phyloP scores from a whole-genome alignment of 2,888 invertebrate genomes.

The Ornithoptera priamus region DNA sequence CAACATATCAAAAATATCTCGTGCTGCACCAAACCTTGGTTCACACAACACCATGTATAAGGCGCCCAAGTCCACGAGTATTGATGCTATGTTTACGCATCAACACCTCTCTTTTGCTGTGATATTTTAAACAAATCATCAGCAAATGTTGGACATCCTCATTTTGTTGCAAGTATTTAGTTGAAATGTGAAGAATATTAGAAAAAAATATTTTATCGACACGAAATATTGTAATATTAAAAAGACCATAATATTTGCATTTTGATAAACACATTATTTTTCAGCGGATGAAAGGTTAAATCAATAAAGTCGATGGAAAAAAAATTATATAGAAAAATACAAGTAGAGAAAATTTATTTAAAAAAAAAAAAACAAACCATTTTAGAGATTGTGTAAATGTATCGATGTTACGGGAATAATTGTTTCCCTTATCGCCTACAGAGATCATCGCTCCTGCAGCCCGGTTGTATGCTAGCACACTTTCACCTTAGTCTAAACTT shows the following conservation, averaged over 20 bases:
- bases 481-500: constrained; percentile 17
- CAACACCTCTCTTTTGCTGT: too few relatives aligned
- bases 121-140: too few relatives aligned
- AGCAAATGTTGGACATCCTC: too few relatives aligned
- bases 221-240: not conserved
- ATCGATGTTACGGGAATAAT: constrained; percentile 5
- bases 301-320: not conserved
- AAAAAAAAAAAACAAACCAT: constrained; percentile 7
- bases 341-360: not conserved
- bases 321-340: not conserved
- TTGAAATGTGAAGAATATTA: too few relatives aligned
- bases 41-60: too few relatives aligned
- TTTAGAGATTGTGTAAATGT: constrained; percentile 2
- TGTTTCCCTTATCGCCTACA: constrained; percentile 18
- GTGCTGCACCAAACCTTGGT: too few relatives aligned
- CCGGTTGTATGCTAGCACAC: constrained; percentile 18
- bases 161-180: too few relatives aligned
- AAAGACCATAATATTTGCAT: not conserved
- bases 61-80: too few relatives aligned
- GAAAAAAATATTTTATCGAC: not conserved
- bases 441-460: constrained; percentile 20
- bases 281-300: not conserved
- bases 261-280: not conserved
- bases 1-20: too few relatives aligned
- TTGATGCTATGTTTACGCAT: too few relatives aligned